Evolutionary conservation across 1,140 invertebrate genomes (phyloP).

Genomic region (Macrocentrus cingulum): DNA sequence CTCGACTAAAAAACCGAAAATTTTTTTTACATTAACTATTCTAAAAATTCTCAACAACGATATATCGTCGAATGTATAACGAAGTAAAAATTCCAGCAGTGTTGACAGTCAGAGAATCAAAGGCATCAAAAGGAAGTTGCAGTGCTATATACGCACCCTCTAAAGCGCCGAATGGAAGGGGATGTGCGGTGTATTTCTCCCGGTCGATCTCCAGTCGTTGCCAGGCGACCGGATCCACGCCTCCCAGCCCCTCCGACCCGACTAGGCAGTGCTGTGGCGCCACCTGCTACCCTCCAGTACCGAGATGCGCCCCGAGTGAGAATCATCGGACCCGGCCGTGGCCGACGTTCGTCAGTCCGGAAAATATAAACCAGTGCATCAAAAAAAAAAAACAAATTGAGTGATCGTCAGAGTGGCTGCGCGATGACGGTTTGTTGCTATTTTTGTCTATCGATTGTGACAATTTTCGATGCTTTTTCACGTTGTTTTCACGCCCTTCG

Average conservation of each 20-base stretch:
- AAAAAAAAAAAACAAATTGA: no score
- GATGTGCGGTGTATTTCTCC: constrained; percentile 30
- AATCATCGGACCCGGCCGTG: constrained; percentile 37
- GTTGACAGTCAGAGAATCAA: constrained; percentile 1
- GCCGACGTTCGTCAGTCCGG: constrained; percentile 21
- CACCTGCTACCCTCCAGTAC: constrained; percentile 48
- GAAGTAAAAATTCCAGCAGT: not conserved
- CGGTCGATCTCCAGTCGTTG: constrained; percentile 57
- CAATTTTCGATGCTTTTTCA: not conserved
- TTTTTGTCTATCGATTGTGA: not conserved
- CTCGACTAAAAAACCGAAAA: no score
- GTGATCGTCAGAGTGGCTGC: no score
- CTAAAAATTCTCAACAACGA: no score
- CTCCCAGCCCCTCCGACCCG: constrained; percentile 28
- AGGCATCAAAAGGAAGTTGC: constrained; percentile 11
- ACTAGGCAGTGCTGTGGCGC: constrained; percentile 33
- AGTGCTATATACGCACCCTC: constrained; percentile 10
- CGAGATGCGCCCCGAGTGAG: constrained; percentile 51
- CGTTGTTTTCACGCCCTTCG: not conserved
- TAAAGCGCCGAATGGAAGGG: constrained; percentile 21
- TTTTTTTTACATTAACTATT: no score
- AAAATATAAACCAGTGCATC: no score
- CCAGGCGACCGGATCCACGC: constrained; percentile 54
- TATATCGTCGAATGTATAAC: no score
- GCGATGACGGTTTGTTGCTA: constrained; percentile 5